These are phyloP conservation scores for Nemotelus nigrinus DNA, from an alignment of 2,888 invertebrate genomes.

Conservation along the genomic window DNA sequence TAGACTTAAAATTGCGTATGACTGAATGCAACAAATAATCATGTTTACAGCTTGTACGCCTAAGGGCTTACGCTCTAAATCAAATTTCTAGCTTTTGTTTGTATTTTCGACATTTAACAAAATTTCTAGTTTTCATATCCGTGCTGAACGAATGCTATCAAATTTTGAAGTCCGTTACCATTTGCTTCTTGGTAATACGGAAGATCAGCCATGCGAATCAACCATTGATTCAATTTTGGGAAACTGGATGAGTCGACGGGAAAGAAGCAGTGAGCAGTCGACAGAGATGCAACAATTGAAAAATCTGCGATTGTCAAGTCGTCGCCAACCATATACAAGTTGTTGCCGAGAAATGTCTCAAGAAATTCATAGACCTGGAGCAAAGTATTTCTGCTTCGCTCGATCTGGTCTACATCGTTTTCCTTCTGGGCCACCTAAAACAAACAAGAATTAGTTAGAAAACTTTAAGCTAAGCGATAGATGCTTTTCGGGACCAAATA, in stretches of 20 bases:
- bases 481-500: background rate
- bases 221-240: slow-evolving; percentile 56
- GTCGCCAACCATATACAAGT: slow-evolving; percentile 55
- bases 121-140: no score
- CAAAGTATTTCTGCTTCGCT: background rate
- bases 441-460: background rate
- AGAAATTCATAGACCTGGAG: slow-evolving; percentile 50
- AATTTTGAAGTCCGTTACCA: slow-evolving; percentile 51
- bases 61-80: no score
- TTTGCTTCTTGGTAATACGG: slow-evolving; percentile 59
- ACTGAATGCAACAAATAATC: no score
- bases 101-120: no score
- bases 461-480: background rate
- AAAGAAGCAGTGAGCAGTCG: slow-evolving; percentile 52
- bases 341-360: slow-evolving; percentile 52
- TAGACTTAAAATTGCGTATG: no score
- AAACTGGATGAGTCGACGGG: slow-evolving; percentile 55
- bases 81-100: no score
- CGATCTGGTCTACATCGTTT: background rate
- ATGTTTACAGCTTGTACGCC: no score
- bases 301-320: slow-evolving; percentile 57
- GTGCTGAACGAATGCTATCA: slow-evolving; percentile 20
- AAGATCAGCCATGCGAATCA: slow-evolving; percentile 56
- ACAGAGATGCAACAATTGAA: slow-evolving; percentile 55
- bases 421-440: slow-evolving; percentile 17